Evolutionary conservation across 2,888 invertebrate genomes (phyloP).

Genomic region (Trissolcus japonicus): DNA sequence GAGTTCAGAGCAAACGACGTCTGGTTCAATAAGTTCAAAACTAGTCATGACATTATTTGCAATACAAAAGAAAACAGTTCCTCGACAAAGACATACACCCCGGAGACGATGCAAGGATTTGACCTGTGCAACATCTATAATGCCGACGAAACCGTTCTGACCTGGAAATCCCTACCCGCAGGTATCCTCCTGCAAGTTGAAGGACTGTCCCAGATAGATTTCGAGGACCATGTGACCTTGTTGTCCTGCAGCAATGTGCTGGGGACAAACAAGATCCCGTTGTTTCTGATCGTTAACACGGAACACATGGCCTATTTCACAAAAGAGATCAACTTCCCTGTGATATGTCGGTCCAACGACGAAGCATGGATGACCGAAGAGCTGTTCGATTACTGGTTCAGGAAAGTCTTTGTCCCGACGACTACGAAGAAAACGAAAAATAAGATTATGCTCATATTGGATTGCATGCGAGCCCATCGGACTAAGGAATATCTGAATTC

Average conservation of each 20-base stretch:
- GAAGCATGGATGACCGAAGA: constrained; percentile 29
- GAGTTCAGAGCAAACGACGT: constrained; percentile 3
- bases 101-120: neutral
- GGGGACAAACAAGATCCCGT: constrained; percentile 12
- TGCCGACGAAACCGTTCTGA: constrained; percentile 25
- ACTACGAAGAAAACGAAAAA: neutral
- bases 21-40: constrained; percentile 13
- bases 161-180: constrained; percentile 23
- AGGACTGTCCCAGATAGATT: neutral
- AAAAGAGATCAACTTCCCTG: neutral
- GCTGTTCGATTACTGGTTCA: constrained; percentile 20
- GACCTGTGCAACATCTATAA: constrained; percentile 7
- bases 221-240: constrained; percentile 16
- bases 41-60: neutral
- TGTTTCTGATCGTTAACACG: constrained; percentile 1
- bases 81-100: neutral
- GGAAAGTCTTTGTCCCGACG: constrained; percentile 6
- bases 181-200: neutral
- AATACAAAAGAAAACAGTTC: neutral
- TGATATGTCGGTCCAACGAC: constrained; percentile 12
- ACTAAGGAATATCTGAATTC: constrained; percentile 9
- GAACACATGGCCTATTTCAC: constrained; percentile 9
- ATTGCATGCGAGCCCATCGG: constrained; percentile 6
- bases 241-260: constrained; percentile 7
- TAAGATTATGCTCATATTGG: neutral